Evolutionary conservation across 2,113 vertebrate genomes (phyloP).

Genomic region (Siniperca knerii): DNA sequence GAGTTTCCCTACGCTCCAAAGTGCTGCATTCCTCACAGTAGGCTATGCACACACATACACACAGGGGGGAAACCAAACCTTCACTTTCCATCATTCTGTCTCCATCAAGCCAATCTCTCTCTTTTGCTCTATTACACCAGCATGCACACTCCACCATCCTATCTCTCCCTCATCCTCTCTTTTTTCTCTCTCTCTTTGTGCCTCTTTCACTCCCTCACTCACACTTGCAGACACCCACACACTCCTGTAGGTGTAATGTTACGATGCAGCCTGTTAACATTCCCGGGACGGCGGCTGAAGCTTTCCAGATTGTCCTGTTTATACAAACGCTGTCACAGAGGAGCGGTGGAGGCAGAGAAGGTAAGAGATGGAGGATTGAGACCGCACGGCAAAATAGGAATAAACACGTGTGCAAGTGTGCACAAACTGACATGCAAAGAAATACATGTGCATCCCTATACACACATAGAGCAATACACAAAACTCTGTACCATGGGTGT

Average conservation of each 20-base stretch:
- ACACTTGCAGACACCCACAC: constrained; percentile 54
- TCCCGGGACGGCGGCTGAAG: constrained; percentile 61
- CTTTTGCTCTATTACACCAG: constrained; percentile 22
- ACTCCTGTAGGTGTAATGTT: constrained; percentile 69
- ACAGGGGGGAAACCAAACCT: constrained; percentile 22
- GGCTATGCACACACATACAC: constrained; percentile 34
- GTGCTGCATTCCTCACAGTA: constrained; percentile 52
- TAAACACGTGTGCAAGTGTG: constrained; percentile 9
- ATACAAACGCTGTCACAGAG: constrained; percentile 52
- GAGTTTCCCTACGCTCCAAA: constrained; percentile 47
- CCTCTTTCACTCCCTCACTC: constrained; percentile 30
- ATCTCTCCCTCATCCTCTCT: background rate
- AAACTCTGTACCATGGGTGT: background rate
- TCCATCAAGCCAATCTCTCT: constrained; percentile 42
- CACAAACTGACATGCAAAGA: constrained; percentile 10
- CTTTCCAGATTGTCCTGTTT: constrained; percentile 80
- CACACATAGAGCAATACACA: background rate
- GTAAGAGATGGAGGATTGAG: constrained; percentile 11
- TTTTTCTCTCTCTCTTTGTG: background rate
- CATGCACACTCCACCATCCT: constrained; percentile 28
- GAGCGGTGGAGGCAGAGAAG: constrained; percentile 23
- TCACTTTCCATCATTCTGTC: constrained; percentile 45
- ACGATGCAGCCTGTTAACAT: constrained; percentile 71
- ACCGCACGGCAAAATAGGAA: constrained; percentile 3
- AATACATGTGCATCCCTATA: background rate